These are phyloP conservation scores for Delichon dasypus DNA, from an alignment of 2,797 vertebrate species.

Conservation along the genomic window DNA sequence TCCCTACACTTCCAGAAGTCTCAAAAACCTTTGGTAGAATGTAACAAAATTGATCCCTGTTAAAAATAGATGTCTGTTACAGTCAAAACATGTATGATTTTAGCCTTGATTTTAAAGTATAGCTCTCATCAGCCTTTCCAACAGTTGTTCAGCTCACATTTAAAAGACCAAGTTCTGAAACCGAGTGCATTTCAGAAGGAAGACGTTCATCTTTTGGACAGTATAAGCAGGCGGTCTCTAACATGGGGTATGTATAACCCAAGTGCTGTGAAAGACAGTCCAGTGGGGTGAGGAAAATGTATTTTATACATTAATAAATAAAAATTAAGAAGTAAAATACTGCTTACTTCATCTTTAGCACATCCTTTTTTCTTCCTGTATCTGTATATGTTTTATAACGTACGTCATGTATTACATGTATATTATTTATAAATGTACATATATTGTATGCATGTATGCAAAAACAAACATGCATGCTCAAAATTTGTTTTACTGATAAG, in stretches of 20 bases:
- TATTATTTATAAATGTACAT: neutral
- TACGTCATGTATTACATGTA: neutral
- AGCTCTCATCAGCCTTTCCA: neutral
- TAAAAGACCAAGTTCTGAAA: neutral
- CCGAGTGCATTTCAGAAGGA: neutral
- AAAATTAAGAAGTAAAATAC: neutral
- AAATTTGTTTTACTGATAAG: neutral
- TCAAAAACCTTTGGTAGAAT: neutral
- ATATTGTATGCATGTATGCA: too few species aligned
- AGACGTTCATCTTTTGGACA: neutral
- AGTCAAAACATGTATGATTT: neutral
- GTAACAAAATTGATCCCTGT: neutral
- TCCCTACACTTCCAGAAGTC: neutral
- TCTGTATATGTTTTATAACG: neutral
- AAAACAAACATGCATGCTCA: neutral
- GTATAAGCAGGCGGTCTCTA: neutral
- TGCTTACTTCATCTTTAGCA: neutral
- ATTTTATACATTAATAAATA: neutral
- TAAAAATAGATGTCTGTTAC: neutral
- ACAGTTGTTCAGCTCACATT: neutral
- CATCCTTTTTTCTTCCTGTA: neutral
- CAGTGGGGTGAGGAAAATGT: neutral
- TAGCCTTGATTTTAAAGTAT: neutral
- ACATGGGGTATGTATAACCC: rapidly evolving
- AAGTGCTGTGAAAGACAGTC: neutral